phyloP scores from a whole-genome alignment of 2,797 vertebrate genomes.

The Mus caroli region DNA sequence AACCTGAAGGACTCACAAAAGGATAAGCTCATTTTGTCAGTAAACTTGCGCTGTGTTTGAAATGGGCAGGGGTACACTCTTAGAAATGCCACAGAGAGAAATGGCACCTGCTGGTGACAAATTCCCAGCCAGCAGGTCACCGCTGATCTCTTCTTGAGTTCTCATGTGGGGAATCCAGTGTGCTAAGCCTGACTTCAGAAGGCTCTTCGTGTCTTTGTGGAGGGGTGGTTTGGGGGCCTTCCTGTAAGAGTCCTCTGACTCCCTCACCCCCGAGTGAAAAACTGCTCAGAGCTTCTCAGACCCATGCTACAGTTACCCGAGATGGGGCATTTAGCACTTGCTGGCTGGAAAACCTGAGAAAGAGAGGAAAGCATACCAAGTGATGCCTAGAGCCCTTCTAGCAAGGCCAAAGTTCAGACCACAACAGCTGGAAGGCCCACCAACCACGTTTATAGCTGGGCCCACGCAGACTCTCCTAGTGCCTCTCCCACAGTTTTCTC shows the following conservation, averaged over 20 bases:
- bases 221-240: background rate
- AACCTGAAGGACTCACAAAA: background rate
- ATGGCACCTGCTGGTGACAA: background rate
- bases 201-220: background rate
- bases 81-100: background rate
- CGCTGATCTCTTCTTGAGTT: background rate
- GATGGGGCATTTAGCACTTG: background rate
- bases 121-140: background rate
- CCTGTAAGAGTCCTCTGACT: background rate
- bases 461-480: background rate
- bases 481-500: background rate
- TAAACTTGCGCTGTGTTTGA: background rate
- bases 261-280: background rate
- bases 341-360: background rate
- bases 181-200: background rate
- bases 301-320: background rate
- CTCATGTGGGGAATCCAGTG: background rate
- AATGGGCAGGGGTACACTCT: background rate
- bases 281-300: background rate
- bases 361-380: background rate
- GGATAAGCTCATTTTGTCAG: background rate
- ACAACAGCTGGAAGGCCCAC: background rate
- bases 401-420: background rate
- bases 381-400: background rate
- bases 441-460: background rate